phyloP scores from a whole-genome alignment of 2,888 invertebrate genomes.

The Tinea trinotella region DNA sequence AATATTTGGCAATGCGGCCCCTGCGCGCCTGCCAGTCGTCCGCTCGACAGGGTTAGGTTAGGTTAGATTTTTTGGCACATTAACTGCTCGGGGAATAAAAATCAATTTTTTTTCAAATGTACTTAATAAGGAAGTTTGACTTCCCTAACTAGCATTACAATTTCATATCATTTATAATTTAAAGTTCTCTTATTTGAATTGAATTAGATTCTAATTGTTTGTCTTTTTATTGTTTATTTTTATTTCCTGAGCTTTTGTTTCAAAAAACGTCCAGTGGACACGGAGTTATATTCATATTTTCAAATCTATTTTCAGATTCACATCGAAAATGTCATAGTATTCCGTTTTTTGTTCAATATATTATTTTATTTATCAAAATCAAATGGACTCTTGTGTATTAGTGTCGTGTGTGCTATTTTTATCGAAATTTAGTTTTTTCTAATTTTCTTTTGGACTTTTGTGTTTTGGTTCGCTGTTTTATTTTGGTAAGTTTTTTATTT shows the following conservation, averaged over 20 bases:
- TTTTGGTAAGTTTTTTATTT: constrained; percentile 16
- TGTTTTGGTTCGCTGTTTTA: constrained; percentile 14
- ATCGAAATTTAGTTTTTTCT: constrained; percentile 12
- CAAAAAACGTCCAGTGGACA: constrained; percentile 31
- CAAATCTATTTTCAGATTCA: constrained; percentile 42
- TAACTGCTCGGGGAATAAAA: constrained; percentile 46
- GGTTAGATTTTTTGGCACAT: constrained; percentile 73
- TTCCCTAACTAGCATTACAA: background rate
- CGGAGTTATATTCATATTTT: constrained; percentile 35
- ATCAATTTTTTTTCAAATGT: constrained; percentile 6
- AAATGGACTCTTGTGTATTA: constrained; percentile 53
- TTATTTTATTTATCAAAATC: constrained; percentile 38
- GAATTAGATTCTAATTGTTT: constrained; percentile 41
- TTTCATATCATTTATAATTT: background rate
- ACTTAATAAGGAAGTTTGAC: constrained; percentile 7
- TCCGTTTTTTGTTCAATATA: constrained; percentile 39
- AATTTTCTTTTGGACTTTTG: constrained; percentile 19
- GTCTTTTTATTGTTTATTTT: constrained; percentile 26
- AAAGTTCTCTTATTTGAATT: constrained; percentile 27
- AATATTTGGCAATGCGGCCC: constrained; percentile 74
- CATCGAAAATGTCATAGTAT: constrained; percentile 45
- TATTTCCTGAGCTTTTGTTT: background rate
- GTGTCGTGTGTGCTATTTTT: constrained; percentile 64
- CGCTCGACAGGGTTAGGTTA: constrained; percentile 72
- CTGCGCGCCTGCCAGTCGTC: constrained; percentile 71